Base-by-base conservation (phyloP, 2,888 invertebrate species). In the Microplitis manilae region DNA sequence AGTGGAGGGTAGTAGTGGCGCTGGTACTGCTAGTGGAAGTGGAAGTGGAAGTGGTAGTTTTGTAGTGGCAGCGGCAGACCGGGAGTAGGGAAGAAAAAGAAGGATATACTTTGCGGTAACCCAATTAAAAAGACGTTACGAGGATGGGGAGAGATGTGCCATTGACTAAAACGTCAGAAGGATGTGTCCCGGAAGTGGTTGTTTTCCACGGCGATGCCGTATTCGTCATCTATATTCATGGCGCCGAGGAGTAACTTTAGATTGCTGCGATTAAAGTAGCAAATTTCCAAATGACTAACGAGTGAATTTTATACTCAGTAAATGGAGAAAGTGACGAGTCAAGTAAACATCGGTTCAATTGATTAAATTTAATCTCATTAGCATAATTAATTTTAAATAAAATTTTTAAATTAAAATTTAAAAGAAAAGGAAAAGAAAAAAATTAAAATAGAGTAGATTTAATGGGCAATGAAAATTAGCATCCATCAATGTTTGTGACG, bases 401-500 rank as follows among this genome's bases (percentile, higher is more conserved):
- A 62, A 62, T 62, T 62, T 20, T 62, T 20, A 30, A 30, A 30
- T 30, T 30, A 30, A 30, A 30, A 30, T 30, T 30, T 30, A 30
- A 30, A 30, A 30, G 1, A 20, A 20, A 20, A 20, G 2, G 20
- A 8, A 50, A 9, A 0, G 13, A 1, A 50, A 50, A 50, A 50
- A 50, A 50, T 50, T 13, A 13, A 50, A 13, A 13, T 5, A 50
- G 50, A 50, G 13, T 50, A 61, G 69, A 76, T 65, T 41, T 39
- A 71, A 68, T 50, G 17, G 40, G 61, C 60, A 50, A 60, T 75
- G 71, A 79, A 75, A 74, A 74, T 70, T 73, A 67, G 82, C 81
- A 83, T 84, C 81, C 83, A 84, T 84, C 85, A 84, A 82, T 83
- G 83, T 82, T 82, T 80, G 81, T 80, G 80, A 78, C 80, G 74